These are phyloP conservation scores for Microcebus jonahi DNA, from an alignment of 2,113 vertebrate genomes.

Conservation along the genomic window DNA sequence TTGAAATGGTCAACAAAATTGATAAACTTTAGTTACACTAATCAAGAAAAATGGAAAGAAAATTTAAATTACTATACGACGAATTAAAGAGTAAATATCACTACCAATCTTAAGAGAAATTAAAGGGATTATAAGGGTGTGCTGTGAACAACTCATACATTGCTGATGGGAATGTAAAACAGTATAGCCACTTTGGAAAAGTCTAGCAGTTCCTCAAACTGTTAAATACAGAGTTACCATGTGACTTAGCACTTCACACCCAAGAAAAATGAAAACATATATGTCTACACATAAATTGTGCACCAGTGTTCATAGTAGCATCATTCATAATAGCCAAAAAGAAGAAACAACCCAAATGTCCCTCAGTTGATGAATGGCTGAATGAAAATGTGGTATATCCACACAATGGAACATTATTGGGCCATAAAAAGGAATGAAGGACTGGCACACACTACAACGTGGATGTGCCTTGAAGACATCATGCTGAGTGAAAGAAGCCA, in stretches of 20 bases:
- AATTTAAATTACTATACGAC: not conserved
- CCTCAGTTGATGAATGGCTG: not conserved
- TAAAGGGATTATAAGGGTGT: conserved; percentile 5
- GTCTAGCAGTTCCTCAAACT: not conserved
- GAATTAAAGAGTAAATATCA: not conserved
- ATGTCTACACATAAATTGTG: not conserved
- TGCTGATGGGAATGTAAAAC: not conserved
- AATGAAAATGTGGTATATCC: not conserved
- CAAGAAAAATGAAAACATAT: not conserved
- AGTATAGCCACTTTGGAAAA: not conserved
- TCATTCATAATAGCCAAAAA: conserved; percentile 25
- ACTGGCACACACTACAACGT: not conserved
- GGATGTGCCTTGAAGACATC: not conserved
- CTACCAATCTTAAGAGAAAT: conserved; percentile 17
- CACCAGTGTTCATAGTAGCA: not conserved
- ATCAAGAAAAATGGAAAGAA: conserved; percentile 39
- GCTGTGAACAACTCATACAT: not conserved
- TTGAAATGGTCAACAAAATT: conserved; percentile 18
- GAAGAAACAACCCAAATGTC: not conserved
- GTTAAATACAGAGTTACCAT: not conserved
- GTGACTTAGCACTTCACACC: not conserved
- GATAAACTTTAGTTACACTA: conserved; percentile 3
- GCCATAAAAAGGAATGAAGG: not conserved
- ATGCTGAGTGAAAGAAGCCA: conserved; percentile 14
- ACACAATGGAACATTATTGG: conserved; percentile 1